A percentile compares a stretch with the other conserved stretches of the same genome.
Conservation (phyloP, 2,888 invertebrate species). For the Monochamus alternatus region DNA sequence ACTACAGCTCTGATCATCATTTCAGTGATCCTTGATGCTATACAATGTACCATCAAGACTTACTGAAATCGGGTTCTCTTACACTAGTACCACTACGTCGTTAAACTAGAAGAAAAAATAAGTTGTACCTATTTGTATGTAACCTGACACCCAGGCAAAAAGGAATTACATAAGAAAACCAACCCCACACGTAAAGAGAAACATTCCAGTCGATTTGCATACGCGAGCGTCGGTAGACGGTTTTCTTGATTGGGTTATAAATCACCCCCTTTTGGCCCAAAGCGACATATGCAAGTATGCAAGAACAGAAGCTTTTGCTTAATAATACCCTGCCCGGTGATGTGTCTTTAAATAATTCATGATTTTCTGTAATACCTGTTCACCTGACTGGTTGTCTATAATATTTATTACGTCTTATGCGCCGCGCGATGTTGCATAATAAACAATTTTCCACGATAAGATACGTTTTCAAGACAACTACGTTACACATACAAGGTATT, state of each 20-base stretch:
- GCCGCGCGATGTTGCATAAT: slow-evolving; percentile 4
- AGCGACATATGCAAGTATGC: slow-evolving; percentile 39
- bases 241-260: slow-evolving; percentile 47
- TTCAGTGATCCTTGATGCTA: too few species aligned
- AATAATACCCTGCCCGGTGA: slow-evolving; percentile 44
- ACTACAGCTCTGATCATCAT: too few species aligned
- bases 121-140: not conserved
- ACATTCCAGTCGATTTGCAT: slow-evolving; percentile 39
- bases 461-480: too few species aligned
- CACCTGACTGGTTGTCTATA: slow-evolving; percentile 21
- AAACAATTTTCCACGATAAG: not conserved
- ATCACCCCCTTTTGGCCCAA: slow-evolving; percentile 38
- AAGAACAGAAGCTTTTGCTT: slow-evolving; percentile 48
- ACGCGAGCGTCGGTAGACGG: slow-evolving; percentile 36
- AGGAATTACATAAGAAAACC: not conserved
- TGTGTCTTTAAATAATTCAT: slow-evolving; percentile 45
- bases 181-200: slow-evolving; percentile 30
- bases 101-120: too few species aligned
- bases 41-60: too few species aligned
- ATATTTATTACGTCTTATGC: slow-evolving; percentile 17
- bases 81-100: too few species aligned
- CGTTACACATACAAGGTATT: too few species aligned
- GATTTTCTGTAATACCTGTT: slow-evolving; percentile 32
- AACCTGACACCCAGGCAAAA: not conserved
- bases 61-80: too few species aligned